These are phyloP conservation scores for Drosophila bunnanda DNA, from an alignment of 2,888 invertebrate species.

Conservation along the genomic window DNA sequence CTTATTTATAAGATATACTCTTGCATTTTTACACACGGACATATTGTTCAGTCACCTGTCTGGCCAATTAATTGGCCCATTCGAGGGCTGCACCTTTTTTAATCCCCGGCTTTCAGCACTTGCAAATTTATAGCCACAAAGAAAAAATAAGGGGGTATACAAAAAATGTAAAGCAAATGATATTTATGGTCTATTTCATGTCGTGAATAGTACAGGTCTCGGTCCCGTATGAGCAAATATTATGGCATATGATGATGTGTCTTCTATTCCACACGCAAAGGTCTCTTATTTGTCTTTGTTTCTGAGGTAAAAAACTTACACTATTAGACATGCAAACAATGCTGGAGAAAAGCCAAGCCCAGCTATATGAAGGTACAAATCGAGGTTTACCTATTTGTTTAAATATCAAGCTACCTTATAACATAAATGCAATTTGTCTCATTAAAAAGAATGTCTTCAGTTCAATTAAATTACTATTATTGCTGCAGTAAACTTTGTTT, in stretches of 20 bases:
- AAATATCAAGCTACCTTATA: background rate
- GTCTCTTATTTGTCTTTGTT: constrained; percentile 28
- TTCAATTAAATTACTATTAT: constrained; percentile 1
- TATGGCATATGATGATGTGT: constrained; percentile 39
- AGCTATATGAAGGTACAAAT: background rate
- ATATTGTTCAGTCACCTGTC: constrained; percentile 26
- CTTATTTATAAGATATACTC: background rate
- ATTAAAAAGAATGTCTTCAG: background rate
- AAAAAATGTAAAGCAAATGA: constrained; percentile 3
- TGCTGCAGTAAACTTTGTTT: constrained; percentile 1
- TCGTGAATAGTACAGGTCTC: constrained; percentile 9
- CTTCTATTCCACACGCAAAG: constrained; percentile 41
- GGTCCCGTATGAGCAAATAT: constrained; percentile 17
- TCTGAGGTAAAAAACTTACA: background rate
- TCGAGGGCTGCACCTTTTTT: constrained; percentile 35
- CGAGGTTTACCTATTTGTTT: background rate
- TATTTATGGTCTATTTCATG: constrained; percentile 49
- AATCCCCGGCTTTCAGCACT: constrained; percentile 31
- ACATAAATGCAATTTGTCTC: background rate
- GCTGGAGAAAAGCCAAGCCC: constrained; percentile 18
- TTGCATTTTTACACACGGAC: too few species aligned
- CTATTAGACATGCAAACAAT: constrained; percentile 32
- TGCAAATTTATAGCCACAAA: constrained; percentile 44
- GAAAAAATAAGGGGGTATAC: constrained; percentile 1
- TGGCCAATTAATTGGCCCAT: constrained; percentile 52